These are phyloP conservation scores for Suncus etruscus DNA, from an alignment of 2,113 vertebrate genomes.

Conservation along the genomic window DNA sequence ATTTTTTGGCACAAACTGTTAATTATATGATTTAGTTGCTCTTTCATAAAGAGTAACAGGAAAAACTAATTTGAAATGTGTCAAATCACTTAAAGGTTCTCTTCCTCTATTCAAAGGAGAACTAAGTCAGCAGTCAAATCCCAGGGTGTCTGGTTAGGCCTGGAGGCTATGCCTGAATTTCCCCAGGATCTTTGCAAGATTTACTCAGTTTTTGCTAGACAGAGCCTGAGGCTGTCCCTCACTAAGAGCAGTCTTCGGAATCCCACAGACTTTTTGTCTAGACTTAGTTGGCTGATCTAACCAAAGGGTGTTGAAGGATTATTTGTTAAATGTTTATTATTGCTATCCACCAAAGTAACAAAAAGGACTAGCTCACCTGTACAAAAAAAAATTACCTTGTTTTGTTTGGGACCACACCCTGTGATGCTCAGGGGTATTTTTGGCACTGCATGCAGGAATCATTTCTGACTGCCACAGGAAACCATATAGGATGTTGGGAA, in stretches of 20 bases:
- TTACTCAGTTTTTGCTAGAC: neutral
- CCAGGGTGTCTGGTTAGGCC: neutral
- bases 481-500: no score
- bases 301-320: neutral
- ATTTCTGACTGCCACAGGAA: no score
- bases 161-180: neutral
- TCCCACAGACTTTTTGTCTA: neutral
- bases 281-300: neutral
- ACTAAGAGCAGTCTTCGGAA: neutral
- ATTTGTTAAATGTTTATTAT: neutral
- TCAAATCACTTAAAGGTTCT: neutral
- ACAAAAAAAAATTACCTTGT: neutral
- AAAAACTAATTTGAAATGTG: neutral
- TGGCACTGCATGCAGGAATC: no score
- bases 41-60: neutral
- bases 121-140: no score
- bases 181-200: neutral
- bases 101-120: neutral
- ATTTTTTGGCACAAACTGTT: neutral
- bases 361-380: neutral
- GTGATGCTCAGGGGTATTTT: no score
- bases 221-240: neutral
- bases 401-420: no score
- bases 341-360: no score
- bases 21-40: neutral